Evolutionary conservation across 2,888 invertebrate species (phyloP), one percentile per base, ranked within the genome.

Genomic region (Tetragonula carbonaria): DNA sequence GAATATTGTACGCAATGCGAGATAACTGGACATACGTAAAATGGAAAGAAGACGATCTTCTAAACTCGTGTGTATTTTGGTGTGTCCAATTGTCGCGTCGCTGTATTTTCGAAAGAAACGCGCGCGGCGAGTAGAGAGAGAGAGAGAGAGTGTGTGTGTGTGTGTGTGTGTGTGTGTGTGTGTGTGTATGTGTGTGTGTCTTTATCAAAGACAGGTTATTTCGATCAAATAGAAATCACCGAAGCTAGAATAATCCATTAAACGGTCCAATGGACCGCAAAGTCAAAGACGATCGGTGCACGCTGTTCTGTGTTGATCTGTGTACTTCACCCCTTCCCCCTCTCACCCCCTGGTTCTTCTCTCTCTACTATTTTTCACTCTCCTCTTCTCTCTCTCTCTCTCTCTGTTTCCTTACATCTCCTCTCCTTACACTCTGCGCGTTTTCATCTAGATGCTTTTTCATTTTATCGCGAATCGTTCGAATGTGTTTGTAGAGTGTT

Each of bases 261-360:
- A 86, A 79, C 93, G 94, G 93, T 94, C 92, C 93, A 92, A 45
- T 92, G 93, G 90, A 87, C 92, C 90, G 93, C 90, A 92, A 94
- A 93, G 91, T 93, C 94, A 94, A 94, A 93, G 93, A 93, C 91
- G 87, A 85, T 89, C 85, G 70, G 78, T 66, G 73, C 78, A 62
- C 80, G 53, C 65, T 63, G 68, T 65, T 74, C 73, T 62, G 65
- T 71, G 74, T 71, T 72, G 50, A 80, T 82, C 85, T 66, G 50
- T n/a, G 21, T 45, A 14, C 38, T 45, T 28, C 28, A 28, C 28
- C 28, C 28, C 28, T 21, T 33, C 13, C 74, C 50, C n/a, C 33
- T 21, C 45, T n/a, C 33, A 33, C 16, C 55, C 13, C 14, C n/a
- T 21, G 6, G 5, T 18, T 23, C 51, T 65, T 53, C 79, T 79